phyloP scores from a whole-genome alignment of 2,888 invertebrate species.

The Eustalomyia histrio region DNA sequence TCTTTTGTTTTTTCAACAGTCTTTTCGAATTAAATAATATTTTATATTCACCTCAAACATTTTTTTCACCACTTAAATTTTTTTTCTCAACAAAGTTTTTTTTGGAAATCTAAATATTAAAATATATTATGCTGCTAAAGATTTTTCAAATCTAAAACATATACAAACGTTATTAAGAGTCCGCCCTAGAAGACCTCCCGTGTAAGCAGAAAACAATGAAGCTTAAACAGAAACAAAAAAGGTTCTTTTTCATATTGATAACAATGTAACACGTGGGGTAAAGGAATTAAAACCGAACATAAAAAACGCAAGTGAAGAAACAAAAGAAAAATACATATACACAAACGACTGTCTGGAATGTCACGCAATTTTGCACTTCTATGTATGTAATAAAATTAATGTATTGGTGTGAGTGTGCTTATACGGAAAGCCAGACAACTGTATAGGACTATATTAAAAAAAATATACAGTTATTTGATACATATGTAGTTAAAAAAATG shows the following conservation, averaged over 20 bases:
- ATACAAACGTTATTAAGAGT: too few relatives aligned
- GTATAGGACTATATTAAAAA: conserved; percentile 3
- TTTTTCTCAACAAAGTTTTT: too few relatives aligned
- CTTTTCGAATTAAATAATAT: too few relatives aligned
- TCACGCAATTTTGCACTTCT: conserved; percentile 53
- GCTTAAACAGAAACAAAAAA: background rate
- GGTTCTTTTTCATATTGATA: background rate
- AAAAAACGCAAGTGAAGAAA: conserved; percentile 16
- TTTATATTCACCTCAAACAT: too few relatives aligned
- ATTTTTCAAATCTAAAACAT: too few relatives aligned
- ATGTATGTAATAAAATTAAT: conserved; percentile 22
- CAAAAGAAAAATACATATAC: conserved; percentile 30
- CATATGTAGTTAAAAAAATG: conserved; percentile 1
- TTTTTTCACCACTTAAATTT: too few relatives aligned
- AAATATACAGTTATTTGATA: conserved; percentile 45
- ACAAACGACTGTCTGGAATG: conserved; percentile 58
- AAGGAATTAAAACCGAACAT: conserved; percentile 32
- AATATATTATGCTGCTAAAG: too few relatives aligned
- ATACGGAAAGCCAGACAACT: conserved; percentile 29
- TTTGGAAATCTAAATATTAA: too few relatives aligned
- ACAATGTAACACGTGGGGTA: conserved; percentile 40
- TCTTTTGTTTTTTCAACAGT: too few relatives aligned
- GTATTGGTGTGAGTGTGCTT: conserved; percentile 23
- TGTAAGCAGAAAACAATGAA: conserved; percentile 12
- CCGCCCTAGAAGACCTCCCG: too few relatives aligned